Conservation (phyloP, 2,888 invertebrate genomes). For the Podotricha telesiphe region DNA sequence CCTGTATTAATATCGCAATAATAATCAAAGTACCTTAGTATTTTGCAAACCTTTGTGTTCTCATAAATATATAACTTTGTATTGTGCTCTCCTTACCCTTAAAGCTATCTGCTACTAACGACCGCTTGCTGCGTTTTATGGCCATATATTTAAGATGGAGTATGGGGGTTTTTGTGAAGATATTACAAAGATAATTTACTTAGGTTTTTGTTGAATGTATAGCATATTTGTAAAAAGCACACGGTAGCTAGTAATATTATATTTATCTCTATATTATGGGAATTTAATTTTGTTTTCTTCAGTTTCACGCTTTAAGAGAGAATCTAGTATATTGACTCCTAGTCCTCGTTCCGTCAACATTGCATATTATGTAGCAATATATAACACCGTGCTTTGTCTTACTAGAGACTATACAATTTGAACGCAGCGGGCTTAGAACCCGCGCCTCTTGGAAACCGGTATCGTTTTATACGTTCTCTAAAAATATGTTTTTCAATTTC, state of each 20-base stretch:
- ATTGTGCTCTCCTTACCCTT: constrained; percentile 27
- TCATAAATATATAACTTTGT: constrained; percentile 4
- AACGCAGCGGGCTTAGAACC: too few relatives aligned
- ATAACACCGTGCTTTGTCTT: too few relatives aligned
- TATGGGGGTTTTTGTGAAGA: constrained; percentile 33
- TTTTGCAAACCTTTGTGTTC: neutral
- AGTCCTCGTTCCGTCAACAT: too few relatives aligned
- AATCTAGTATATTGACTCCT: too few relatives aligned
- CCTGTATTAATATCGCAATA: neutral
- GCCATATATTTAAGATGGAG: constrained; percentile 46
- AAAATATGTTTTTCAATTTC: too few relatives aligned
- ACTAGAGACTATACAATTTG: too few relatives aligned
- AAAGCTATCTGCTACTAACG: constrained; percentile 44
- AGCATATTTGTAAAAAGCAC: neutral
- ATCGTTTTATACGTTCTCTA: too few relatives aligned
- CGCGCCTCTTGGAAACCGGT: too few relatives aligned
- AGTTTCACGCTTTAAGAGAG: too few relatives aligned
- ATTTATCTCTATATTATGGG: neutral
- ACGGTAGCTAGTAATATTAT: neutral
- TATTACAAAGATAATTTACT: constrained; percentile 36
- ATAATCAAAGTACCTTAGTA: neutral
- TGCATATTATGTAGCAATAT: too few relatives aligned
- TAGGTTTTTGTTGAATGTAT: constrained; percentile 20
- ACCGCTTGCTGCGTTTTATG: constrained; percentile 48
- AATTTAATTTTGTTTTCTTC: too few relatives aligned